Percentiles rank a stretch among this genome's conserved stretches.
These are phyloP conservation scores for Aphyosemion australe DNA, from an alignment of 2,113 vertebrate species.

Conservation along the genomic window DNA sequence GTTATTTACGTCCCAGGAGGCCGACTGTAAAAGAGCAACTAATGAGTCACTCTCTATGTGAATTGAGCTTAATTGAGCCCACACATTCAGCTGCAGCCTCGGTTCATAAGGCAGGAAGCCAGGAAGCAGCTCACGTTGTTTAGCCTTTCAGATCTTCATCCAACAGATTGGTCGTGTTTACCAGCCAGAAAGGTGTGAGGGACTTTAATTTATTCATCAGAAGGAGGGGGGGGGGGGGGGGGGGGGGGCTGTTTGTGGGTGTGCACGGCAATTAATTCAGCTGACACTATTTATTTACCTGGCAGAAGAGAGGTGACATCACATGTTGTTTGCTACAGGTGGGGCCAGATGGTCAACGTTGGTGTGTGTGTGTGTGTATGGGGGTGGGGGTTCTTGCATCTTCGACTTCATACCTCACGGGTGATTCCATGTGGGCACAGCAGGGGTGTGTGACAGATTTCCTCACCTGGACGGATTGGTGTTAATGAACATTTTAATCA, in stretches of 20 bases:
- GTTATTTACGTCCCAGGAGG: conserved; percentile 63
- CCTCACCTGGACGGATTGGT: conserved; percentile 59
- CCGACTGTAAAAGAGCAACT: conserved; percentile 60
- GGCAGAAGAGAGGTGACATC: conserved; percentile 51
- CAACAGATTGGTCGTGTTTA: conserved; percentile 66
- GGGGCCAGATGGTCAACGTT: conserved; percentile 55
- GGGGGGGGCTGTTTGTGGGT: conserved; percentile 36
- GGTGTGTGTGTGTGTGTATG: not conserved
- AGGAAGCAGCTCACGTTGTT: conserved; percentile 31
- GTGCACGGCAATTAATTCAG: conserved; percentile 28
- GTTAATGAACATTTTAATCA: conserved; percentile 79
- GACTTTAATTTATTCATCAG: conserved; percentile 58
- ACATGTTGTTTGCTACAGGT: conserved; percentile 39
- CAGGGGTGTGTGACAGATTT: conserved; percentile 57
- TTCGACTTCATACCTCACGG: conserved; percentile 11
- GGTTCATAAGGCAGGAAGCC: conserved; percentile 16
- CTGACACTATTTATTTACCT: conserved; percentile 57
- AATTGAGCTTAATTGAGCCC: conserved; percentile 62
- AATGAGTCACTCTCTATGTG: conserved; percentile 66
- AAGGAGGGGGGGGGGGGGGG: conserved; percentile 34
- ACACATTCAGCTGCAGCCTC: conserved; percentile 32
- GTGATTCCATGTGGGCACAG: conserved; percentile 41
- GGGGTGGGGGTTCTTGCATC: too few relatives aligned
- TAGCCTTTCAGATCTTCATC: conserved; percentile 42
- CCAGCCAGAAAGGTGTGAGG: conserved; percentile 52